Evolutionary conservation across 2,797 vertebrate species (phyloP).

Genomic region (Paguma larvata): DNA sequence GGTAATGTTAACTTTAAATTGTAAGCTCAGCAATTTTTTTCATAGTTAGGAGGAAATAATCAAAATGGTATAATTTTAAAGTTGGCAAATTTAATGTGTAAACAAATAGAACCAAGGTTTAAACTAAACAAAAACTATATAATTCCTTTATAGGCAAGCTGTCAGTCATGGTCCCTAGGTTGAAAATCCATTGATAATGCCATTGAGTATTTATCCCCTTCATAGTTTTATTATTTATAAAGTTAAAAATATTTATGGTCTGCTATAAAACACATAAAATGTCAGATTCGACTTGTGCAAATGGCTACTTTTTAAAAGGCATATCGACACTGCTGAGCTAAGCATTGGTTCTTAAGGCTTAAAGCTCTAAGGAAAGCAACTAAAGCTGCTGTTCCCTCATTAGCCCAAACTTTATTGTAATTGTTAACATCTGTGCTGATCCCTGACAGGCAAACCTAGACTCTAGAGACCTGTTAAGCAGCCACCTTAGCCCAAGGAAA

Average conservation of each 20-base stretch:
- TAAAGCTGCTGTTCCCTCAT: background rate
- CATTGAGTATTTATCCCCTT: background rate
- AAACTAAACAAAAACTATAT: slow-evolving; percentile 37
- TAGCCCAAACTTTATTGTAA: background rate
- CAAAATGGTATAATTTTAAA: background rate
- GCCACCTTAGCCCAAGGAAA: background rate
- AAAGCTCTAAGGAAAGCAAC: background rate
- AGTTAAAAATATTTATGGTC: background rate
- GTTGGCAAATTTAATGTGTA: background rate
- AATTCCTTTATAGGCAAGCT: background rate
- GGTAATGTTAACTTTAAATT: slow-evolving; percentile 84
- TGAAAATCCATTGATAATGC: background rate
- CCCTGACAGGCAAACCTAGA: background rate
- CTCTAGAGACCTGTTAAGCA: background rate
- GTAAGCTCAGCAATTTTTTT: slow-evolving; percentile 90
- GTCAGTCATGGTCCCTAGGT: background rate
- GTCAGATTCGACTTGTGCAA: slow-evolving; percentile 14
- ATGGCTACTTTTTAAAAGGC: slow-evolving; percentile 14
- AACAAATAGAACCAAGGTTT: background rate
- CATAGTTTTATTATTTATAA: slow-evolving; percentile 4
- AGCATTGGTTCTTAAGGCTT: background rate
- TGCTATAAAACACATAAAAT: background rate
- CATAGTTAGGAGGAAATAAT: slow-evolving; percentile 46
- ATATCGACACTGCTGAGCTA: background rate
- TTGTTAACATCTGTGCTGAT: background rate